Evolutionary conservation across 2,797 vertebrate species (phyloP).

Genomic region (Phoeniculus purpureus): DNA sequence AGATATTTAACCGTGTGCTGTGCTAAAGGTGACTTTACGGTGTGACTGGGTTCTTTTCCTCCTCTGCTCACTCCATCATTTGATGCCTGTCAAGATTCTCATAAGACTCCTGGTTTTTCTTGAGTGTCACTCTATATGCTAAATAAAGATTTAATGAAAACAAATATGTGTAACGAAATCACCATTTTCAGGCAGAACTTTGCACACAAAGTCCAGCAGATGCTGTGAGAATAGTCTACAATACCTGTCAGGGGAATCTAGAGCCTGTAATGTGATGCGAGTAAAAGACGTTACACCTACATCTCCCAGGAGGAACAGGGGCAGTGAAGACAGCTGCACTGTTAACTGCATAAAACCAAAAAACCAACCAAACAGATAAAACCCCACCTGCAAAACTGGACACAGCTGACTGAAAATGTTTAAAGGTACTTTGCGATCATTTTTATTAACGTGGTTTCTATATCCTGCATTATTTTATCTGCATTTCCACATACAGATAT

Average conservation of each 20-base stretch:
- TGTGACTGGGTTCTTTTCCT: background rate
- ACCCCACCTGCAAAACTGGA: fast-evolving
- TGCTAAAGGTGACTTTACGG: background rate
- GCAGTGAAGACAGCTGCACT: background rate
- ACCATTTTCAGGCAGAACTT: background rate
- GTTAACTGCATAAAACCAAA: background rate
- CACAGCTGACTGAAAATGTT: background rate
- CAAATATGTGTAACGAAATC: background rate
- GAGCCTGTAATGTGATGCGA: background rate
- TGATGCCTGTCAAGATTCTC: background rate
- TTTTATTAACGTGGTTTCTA: background rate
- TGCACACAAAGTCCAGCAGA: background rate
- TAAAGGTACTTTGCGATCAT: background rate
- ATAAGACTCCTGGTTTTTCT: background rate
- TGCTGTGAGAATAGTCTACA: background rate
- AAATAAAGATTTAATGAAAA: background rate
- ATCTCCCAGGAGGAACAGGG: background rate
- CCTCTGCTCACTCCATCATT: background rate
- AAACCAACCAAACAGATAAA: background rate
- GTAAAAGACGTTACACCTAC: background rate
- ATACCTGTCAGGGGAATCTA: background rate
- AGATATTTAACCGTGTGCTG: background rate
- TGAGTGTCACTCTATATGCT: background rate
- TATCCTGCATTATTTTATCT: background rate
- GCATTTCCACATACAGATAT: background rate